phyloP scores from a whole-genome alignment of 2,888 invertebrate genomes.

The Incurvaria masculella region DNA sequence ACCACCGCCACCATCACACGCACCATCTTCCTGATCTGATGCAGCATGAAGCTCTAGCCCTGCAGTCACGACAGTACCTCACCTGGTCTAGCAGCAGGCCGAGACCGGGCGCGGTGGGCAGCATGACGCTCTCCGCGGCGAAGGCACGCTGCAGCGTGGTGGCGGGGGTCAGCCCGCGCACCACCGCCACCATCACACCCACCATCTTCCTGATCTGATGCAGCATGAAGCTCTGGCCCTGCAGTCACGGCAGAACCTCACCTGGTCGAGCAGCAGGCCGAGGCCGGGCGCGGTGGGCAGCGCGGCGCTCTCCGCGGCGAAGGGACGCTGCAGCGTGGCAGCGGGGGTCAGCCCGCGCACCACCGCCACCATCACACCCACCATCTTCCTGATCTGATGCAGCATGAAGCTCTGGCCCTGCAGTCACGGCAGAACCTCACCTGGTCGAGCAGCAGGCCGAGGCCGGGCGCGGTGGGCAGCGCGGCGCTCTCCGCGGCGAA shows the following conservation, averaged over 20 bases:
- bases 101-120: slow-evolving; percentile 93
- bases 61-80: slow-evolving; percentile 16
- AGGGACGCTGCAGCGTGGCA: slow-evolving; percentile 62
- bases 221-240: slow-evolving; percentile 97
- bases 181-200: slow-evolving; percentile 77
- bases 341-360: slow-evolving; percentile 67
- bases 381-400: slow-evolving; percentile 99
- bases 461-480: slow-evolving; percentile 91
- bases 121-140: slow-evolving; percentile 72
- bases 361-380: slow-evolving; percentile 79
- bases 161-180: slow-evolving; percentile 67
- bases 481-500: slow-evolving; percentile 74
- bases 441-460: slow-evolving; percentile 89
- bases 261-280: slow-evolving; percentile 87
- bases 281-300: slow-evolving; percentile 94
- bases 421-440: too few relatives aligned
- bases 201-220: slow-evolving; percentile 99
- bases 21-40: slow-evolving; percentile 98
- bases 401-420: slow-evolving; percentile 97
- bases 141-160: slow-evolving; percentile 64
- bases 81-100: slow-evolving; percentile 89
- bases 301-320: slow-evolving; percentile 73
- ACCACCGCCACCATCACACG: slow-evolving; percentile 80
- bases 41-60: slow-evolving; percentile 98
- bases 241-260: too few relatives aligned